phyloP scores from a whole-genome alignment of 2,113 vertebrate species.

The Carassius auratus region DNA sequence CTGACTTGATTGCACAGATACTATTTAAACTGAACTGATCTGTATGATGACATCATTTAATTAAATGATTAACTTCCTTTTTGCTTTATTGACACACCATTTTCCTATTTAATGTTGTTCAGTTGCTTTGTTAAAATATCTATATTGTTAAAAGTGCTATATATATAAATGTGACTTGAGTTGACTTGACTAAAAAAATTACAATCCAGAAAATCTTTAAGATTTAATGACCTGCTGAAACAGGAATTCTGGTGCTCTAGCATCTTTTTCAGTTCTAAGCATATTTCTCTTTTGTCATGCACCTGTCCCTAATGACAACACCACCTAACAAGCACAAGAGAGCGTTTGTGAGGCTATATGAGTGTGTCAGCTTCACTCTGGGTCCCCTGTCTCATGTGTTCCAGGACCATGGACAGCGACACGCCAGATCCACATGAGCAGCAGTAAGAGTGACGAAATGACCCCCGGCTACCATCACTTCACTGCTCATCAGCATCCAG shows the following conservation, averaged over 20 bases:
- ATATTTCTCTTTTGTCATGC: neutral
- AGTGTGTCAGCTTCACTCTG: neutral
- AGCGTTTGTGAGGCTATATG: neutral
- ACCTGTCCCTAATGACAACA: slow-evolving; percentile 13
- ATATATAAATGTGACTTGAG: too few relatives aligned
- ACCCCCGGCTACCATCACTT: neutral
- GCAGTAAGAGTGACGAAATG: slow-evolving; percentile 2
- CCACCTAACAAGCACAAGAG: neutral
- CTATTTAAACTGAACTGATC: too few relatives aligned
- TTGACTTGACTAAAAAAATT: neutral
- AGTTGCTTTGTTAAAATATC: too few relatives aligned
- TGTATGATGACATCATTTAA: too few relatives aligned
- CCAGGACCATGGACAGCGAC: slow-evolving; percentile 30
- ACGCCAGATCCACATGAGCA: neutral
- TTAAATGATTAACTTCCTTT: too few relatives aligned
- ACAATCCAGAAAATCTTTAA: neutral
- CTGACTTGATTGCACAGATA: too few relatives aligned
- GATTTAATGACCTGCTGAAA: neutral
- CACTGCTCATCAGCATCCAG: neutral
- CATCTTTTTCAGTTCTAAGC: neutral
- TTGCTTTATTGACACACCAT: too few relatives aligned
- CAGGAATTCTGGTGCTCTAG: neutral
- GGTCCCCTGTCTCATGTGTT: slow-evolving; percentile 5
- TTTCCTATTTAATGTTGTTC: too few relatives aligned
- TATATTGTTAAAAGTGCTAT: too few relatives aligned